A percentile compares a stretch with the other conserved stretches of the same genome.
phyloP scores from a whole-genome alignment of 2,888 invertebrate species.

The Aspidapion aeneum region DNA sequence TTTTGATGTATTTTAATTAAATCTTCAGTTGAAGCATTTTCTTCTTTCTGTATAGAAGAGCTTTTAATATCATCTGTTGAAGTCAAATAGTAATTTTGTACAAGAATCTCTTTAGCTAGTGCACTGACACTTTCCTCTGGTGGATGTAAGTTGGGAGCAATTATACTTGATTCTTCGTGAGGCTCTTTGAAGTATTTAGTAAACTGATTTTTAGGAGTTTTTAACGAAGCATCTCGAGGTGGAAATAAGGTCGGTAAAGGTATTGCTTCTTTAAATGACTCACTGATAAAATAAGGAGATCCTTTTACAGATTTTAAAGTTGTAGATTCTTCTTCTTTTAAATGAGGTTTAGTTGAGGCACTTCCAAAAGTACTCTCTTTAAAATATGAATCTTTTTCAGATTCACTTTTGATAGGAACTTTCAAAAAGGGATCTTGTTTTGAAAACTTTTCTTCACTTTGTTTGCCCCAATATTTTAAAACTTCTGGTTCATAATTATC shows the following conservation, averaged over 20 bases:
- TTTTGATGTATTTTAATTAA: neutral
- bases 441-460: neutral
- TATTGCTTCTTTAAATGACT: neutral
- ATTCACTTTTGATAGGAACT: neutral
- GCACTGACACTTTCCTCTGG: neutral
- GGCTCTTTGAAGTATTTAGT: neutral
- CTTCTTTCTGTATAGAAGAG: neutral
- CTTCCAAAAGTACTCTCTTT: neutral
- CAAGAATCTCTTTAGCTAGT: neutral
- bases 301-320: too few species aligned
- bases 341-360: too few species aligned
- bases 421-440: too few species aligned
- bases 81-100: neutral
- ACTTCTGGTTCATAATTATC: slow-evolving; percentile 42
- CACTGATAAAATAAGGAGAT: too few species aligned
- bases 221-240: too few species aligned
- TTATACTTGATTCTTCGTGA: neutral
- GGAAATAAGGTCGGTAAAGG: neutral
- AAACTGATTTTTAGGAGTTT: too few species aligned
- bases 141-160: neutral
- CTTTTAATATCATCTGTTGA: neutral
- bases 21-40: neutral
- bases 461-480: neutral
- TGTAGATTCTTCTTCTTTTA: neutral
- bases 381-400: neutral